Conservation (phyloP, 2,113 vertebrate species). For the Corythaeola cristata region DNA sequence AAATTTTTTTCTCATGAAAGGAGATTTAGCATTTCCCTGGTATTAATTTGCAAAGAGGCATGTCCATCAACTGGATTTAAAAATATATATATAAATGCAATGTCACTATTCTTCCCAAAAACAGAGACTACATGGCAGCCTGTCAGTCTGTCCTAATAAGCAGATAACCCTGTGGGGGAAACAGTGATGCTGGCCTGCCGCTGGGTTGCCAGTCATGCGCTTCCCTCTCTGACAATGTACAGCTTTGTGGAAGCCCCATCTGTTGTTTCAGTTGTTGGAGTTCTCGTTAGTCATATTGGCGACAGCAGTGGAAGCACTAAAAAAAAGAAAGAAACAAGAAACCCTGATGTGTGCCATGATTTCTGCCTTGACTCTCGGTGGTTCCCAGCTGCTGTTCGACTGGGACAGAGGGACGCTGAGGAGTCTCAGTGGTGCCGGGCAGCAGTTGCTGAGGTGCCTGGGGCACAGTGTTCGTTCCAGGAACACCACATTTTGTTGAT, state of each 20-base stretch:
- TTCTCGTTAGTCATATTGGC: not conserved
- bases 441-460: slow-evolving; percentile 1
- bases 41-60: not conserved
- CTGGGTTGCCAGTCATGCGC: not conserved
- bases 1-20: not conserved
- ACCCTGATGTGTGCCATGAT: not conserved
- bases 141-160: not conserved
- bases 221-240: not conserved
- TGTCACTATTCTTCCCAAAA: not conserved
- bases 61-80: not conserved
- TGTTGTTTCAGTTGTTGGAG: not conserved
- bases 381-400: accelerated
- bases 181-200: not conserved
- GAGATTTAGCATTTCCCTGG: not conserved
- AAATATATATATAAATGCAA: not conserved
- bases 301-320: not conserved
- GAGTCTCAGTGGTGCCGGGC: not conserved
- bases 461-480: not conserved
- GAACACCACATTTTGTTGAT: not conserved
- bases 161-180: not conserved
- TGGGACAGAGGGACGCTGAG: not conserved
- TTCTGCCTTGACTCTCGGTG: accelerated
- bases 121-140: not conserved
- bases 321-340: not conserved
- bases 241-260: not conserved